A percentile compares a stretch with the other conserved stretches of the same genome.
Conservation (phyloP, 2,113 vertebrate species). For the Malurus melanocephalus region DNA sequence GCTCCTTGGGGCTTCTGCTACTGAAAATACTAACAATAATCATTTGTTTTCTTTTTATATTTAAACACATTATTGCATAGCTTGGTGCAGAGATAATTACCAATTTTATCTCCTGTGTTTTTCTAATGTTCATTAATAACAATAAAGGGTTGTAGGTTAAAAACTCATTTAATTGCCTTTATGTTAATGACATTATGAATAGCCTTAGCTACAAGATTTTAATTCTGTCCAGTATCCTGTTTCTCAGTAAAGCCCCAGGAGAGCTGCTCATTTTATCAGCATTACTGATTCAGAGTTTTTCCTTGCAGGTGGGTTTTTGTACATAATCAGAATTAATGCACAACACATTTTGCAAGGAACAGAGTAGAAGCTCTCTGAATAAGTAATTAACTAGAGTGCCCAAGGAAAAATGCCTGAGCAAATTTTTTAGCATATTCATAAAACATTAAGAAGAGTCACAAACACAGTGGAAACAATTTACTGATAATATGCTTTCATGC, state of each 20-base stretch:
- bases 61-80: conserved; percentile 90
- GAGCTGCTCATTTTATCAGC: conserved; percentile 93
- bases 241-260: conserved; percentile 85
- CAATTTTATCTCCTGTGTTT: conserved; percentile 89
- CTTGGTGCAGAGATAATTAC: conserved; percentile 96
- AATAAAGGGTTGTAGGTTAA: conserved; percentile 98
- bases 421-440: conserved; percentile 80
- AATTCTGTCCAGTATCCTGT: conserved; percentile 94
- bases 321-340: conserved; percentile 97
- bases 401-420: conserved; percentile 77
- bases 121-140: conserved; percentile 98
- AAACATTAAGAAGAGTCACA: conserved; percentile 82
- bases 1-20: conserved; percentile 85
- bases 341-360: conserved; percentile 85
- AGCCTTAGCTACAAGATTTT: conserved; percentile 88
- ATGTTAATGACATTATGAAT: conserved; percentile 99
- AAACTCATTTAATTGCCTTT: conserved; percentile 99
- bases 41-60: conserved; percentile 95
- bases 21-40: conserved; percentile 91
- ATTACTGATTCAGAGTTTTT: conserved; percentile 89
- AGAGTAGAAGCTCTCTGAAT: conserved; percentile 85
- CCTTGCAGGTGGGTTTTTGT: conserved; percentile 87
- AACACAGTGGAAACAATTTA: conserved; percentile 79
- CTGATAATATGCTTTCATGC: conserved; percentile 74
- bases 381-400: conserved; percentile 92